A percentile compares a stretch with the other conserved stretches of the same genome.
phyloP scores from a whole-genome alignment of 2,113 vertebrate genomes.

The Copsychus sechellarum region DNA sequence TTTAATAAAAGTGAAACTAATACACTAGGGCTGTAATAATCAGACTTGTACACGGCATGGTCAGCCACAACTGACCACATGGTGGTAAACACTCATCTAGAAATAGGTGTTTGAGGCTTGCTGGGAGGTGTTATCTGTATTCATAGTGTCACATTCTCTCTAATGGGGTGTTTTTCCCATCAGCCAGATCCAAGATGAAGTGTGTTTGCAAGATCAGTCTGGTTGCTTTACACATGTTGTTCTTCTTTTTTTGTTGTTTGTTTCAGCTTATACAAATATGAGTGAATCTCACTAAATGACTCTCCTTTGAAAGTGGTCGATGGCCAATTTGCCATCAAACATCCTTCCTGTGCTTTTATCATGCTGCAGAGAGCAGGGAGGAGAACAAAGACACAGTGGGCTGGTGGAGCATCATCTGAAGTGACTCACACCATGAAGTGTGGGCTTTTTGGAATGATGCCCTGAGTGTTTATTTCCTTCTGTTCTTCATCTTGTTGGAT shows the following conservation, averaged over 20 bases:
- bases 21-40: not conserved
- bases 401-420: not conserved
- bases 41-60: not conserved
- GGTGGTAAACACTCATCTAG: conserved; percentile 30
- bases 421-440: not conserved
- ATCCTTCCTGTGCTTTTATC: conserved; percentile 52
- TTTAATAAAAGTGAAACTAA: not conserved
- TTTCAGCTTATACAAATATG: conserved; percentile 36
- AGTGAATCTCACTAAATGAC: conserved; percentile 53
- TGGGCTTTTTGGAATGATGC: not conserved
- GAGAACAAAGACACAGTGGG: not conserved
- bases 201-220: not conserved
- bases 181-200: conserved; percentile 4
- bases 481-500: not conserved
- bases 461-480: not conserved
- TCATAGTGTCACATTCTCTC: not conserved
- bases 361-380: not conserved
- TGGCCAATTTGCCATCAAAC: not conserved
- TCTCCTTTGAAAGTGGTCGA: conserved; percentile 21
- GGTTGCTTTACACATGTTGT: not conserved
- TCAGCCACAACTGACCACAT: not conserved
- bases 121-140: not conserved
- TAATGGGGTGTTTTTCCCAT: conserved; percentile 27
- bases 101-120: not conserved
- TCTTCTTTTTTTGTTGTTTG: not conserved